Conservation (phyloP, 92 coral and sea anemone genomes). For the Zoanthus solanderi region DNA sequence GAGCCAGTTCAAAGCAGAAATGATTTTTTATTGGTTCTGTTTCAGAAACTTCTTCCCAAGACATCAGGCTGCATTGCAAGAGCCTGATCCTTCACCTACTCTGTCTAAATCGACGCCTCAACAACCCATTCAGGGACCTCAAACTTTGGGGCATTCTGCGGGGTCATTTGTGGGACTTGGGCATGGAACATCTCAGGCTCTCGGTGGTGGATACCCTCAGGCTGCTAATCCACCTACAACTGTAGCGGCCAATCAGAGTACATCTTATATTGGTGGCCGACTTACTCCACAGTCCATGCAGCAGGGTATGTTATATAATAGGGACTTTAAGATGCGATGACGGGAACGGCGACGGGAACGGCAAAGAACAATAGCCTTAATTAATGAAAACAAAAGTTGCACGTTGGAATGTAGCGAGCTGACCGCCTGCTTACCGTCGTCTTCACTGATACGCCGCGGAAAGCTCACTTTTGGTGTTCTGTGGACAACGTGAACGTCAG, state of each 20-base stretch:
- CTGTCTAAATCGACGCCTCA: slow-evolving; percentile 63
- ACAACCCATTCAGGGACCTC: slow-evolving; percentile 49
- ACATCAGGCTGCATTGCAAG: slow-evolving; percentile 84
- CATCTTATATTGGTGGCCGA: slow-evolving; percentile 75
- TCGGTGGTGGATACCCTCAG: slow-evolving; percentile 19
- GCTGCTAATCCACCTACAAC: slow-evolving; percentile 44
- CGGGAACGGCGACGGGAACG: too few species aligned
- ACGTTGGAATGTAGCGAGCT: too few species aligned
- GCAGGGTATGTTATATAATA: slow-evolving; percentile 67
- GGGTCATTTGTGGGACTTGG: slow-evolving; percentile 67
- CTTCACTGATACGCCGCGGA: too few species aligned
- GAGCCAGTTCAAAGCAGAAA: too few species aligned
- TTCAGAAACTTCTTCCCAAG: slow-evolving; percentile 95
- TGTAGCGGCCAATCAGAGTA: slow-evolving; percentile 53
- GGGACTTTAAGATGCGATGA: too few species aligned
- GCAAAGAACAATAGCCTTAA: too few species aligned
- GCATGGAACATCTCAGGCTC: slow-evolving; percentile 54
- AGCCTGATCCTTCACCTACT: slow-evolving; percentile 73
- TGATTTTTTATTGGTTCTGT: neutral
- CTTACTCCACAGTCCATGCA: slow-evolving; percentile 86
- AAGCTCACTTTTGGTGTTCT: too few species aligned
- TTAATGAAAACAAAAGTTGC: too few species aligned
- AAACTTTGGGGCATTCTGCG: slow-evolving; percentile 51
- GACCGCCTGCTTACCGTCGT: too few species aligned
- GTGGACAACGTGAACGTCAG: too few species aligned